These are phyloP conservation scores for Hypsibius dujardini DNA, from an alignment of 1,140 invertebrate genomes.

Conservation along the genomic window DNA sequence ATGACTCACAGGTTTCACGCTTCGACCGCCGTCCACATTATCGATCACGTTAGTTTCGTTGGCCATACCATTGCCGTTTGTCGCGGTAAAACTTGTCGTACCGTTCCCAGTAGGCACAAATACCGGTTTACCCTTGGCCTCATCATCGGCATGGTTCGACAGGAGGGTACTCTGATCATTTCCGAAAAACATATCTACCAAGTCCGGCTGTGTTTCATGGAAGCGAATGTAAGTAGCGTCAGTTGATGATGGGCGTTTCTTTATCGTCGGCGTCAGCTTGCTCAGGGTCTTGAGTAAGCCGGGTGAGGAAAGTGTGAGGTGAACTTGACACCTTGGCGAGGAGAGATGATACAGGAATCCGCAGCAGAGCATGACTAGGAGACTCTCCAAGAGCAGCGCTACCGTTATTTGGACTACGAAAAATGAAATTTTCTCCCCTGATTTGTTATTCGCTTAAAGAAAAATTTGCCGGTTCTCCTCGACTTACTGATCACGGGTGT, in stretches of 20 bases:
- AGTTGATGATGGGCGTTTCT: not conserved
- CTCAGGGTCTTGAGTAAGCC: not conserved
- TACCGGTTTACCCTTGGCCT: too few species aligned
- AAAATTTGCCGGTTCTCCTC: not conserved
- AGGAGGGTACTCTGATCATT: too few species aligned
- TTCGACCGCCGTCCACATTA: too few species aligned
- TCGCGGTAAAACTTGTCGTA: too few species aligned
- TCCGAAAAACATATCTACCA: conserved; percentile 7
- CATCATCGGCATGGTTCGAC: too few species aligned
- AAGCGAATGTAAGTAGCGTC: not conserved
- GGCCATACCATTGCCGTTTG: too few species aligned
- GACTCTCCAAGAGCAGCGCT: not conserved
- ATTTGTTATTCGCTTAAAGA: not conserved
- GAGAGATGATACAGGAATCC: conserved; percentile 6
- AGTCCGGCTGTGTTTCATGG: not conserved
- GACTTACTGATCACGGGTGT: not conserved
- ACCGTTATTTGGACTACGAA: not conserved
- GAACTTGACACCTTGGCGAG: not conserved
- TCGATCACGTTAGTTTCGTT: too few species aligned
- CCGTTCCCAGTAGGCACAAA: too few species aligned
- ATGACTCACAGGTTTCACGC: too few species aligned
- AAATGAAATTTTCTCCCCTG: not conserved
- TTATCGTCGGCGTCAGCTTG: not conserved
- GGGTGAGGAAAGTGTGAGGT: not conserved
- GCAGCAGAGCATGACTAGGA: not conserved